Conservation (phyloP, 1,140 invertebrate species). For the Aricia agestis region DNA sequence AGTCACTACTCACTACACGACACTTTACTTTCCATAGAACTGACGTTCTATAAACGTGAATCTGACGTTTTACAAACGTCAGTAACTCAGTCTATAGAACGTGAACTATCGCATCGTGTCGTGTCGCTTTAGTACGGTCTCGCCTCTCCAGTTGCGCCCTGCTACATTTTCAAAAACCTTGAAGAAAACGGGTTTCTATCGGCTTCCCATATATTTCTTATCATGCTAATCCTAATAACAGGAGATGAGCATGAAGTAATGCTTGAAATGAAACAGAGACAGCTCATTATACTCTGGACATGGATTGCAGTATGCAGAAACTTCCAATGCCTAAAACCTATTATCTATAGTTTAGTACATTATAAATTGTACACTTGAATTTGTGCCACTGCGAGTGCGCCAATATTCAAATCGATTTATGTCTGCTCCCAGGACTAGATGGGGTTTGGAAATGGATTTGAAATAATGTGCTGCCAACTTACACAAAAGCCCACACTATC, state of each 20-base stretch:
- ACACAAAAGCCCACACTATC: background rate
- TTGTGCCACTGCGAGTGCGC: background rate
- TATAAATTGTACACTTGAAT: background rate
- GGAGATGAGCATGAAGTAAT: background rate
- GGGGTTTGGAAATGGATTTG: background rate
- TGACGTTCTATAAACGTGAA: too few relatives aligned
- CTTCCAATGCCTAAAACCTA: background rate
- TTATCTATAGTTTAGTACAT: background rate
- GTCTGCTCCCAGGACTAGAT: background rate
- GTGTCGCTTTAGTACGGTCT: too few relatives aligned
- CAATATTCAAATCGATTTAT: slow-evolving; percentile 3
- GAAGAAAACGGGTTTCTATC: too few relatives aligned
- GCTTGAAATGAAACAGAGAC: background rate
- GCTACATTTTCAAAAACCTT: too few relatives aligned
- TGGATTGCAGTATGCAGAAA: background rate
- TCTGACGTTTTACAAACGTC: too few relatives aligned
- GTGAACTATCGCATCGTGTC: too few relatives aligned
- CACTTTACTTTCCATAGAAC: too few relatives aligned
- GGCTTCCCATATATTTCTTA: too few relatives aligned
- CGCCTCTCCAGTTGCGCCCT: too few relatives aligned
- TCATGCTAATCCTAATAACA: too few relatives aligned
- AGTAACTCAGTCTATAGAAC: too few relatives aligned
- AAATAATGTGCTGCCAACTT: background rate
- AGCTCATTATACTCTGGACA: background rate
- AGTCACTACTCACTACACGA: too few relatives aligned